Percentiles rank a stretch among this genome's conserved stretches.
phyloP scores from a whole-genome alignment of 1,140 invertebrate species.

The Hyphantria cunea region DNA sequence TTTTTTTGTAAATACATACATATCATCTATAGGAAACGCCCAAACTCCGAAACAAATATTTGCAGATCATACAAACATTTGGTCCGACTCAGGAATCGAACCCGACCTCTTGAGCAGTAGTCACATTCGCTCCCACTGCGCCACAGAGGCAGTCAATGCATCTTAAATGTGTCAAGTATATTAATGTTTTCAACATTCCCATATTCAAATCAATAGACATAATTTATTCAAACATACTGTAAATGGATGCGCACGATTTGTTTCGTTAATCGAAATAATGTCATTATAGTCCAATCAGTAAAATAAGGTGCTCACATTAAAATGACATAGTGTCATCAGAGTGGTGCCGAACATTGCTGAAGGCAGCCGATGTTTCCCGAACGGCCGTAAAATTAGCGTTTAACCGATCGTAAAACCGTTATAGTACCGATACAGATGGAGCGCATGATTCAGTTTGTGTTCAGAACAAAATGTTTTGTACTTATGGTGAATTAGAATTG shows the following conservation, averaged over 20 bases:
- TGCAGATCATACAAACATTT: too few relatives aligned
- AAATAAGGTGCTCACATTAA: conserved; percentile 35
- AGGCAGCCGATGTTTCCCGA: conserved; percentile 8
- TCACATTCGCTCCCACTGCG: too few relatives aligned
- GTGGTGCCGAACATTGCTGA: neutral
- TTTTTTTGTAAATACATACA: too few relatives aligned
- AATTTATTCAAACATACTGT: neutral
- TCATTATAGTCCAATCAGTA: conserved; percentile 26
- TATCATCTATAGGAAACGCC: too few relatives aligned
- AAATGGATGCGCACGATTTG: neutral
- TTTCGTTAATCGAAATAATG: conserved; percentile 9
- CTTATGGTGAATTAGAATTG: conserved; percentile 9
- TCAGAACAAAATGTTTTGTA: conserved; percentile 30
- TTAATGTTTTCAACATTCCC: neutral
- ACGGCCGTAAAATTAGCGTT: conserved; percentile 40
- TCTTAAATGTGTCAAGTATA: too few relatives aligned
- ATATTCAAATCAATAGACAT: neutral
- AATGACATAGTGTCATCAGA: conserved; percentile 34
- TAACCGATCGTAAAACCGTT: conserved; percentile 42
- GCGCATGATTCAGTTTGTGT: conserved; percentile 30
- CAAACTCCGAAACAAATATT: too few relatives aligned
- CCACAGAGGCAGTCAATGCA: too few relatives aligned
- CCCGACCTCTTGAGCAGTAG: too few relatives aligned
- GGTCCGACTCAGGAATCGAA: too few relatives aligned
- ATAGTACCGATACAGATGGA: conserved; percentile 27